Base-by-base conservation (phyloP, 1,140 invertebrate species). In the Paramacrobiotus metropolitanus region DNA sequence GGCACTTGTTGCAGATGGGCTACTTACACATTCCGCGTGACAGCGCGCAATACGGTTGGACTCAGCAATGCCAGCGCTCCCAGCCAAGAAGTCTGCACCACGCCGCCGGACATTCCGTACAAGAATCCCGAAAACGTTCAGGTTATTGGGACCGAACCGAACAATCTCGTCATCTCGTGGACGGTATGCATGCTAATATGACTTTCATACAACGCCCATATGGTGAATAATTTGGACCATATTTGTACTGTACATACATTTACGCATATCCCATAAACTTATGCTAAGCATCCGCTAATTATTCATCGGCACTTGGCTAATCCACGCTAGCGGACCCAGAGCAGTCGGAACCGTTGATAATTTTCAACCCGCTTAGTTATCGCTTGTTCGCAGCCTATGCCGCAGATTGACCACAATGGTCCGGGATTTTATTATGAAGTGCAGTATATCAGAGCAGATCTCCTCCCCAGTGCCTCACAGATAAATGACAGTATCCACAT, bases 61-160 rank as follows among this genome's bases (percentile, higher is more conserved):
- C n/a, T n/a, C n/a, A n/a, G n/a, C n/a, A n/a, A n/a, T n/a, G n/a
- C n/a, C n/a, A 96, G 90, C 64, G 63, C 75, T 59, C 81, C 88
- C 73, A 84, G 84, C 18, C 77, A 80, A 3, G 64, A 67, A 21
- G 77, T 83, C 20, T 99, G 94, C 71, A 82, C 81, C 28, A 95
- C 91, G 0, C 80, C 83, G 63, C 81, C 86, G 1, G 85, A 86
- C 71, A 83, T 90, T 61, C 94, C 94, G 0, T 81, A 80, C 66
- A 89, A 87, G 74, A 97, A 98, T 77, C 94, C 94, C 0, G 84
- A 87, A 62, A 91, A 94, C 71, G 90, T 99, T 0, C 78, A 83
- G 66, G 91, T 90, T 1, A 81, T 84, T 69, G 92, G 92, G 63
- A 83, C 83, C 2, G 78, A 81, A 55, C 87, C 87, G 1, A 82